Evolutionary conservation across 92 coral and sea anemone genomes (phyloP).

Genomic region (Umimayanthus kanabou): DNA sequence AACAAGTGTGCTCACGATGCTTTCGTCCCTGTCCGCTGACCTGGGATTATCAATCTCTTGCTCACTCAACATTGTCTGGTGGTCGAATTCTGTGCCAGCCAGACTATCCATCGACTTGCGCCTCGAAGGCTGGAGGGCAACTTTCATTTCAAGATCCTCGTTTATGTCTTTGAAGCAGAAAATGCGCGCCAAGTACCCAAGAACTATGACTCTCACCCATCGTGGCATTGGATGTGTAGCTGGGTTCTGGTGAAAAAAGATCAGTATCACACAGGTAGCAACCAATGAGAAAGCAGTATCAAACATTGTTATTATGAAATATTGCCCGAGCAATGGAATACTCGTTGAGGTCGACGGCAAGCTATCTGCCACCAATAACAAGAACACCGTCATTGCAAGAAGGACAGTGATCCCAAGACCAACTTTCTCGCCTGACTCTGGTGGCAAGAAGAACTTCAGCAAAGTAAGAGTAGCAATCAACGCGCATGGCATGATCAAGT

Average conservation of each 20-base stretch:
- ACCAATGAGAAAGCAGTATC: conserved; percentile 88
- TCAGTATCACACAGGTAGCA: conserved; percentile 81
- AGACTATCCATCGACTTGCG: conserved; percentile 61
- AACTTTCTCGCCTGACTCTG: conserved; percentile 93
- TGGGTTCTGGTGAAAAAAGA: conserved; percentile 87
- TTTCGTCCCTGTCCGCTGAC: conserved; percentile 31
- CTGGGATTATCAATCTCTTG: conserved; percentile 54
- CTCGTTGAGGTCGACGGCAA: conserved; percentile 89
- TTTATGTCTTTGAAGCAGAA: conserved; percentile 70
- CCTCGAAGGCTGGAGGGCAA: conserved; percentile 53
- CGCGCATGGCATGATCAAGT: conserved; percentile 92
- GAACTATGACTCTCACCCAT: conserved; percentile 84
- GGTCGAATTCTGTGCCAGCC: conserved; percentile 60
- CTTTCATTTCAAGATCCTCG: conserved; percentile 69
- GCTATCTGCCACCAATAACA: conserved; percentile 86
- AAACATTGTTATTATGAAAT: conserved; percentile 83
- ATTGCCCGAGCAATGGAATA: conserved; percentile 86
- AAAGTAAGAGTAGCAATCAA: conserved; percentile 78
- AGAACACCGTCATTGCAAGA: conserved; percentile 92
- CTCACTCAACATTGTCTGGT: conserved; percentile 42
- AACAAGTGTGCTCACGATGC: conserved; percentile 71
- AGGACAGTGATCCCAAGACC: conserved; percentile 95
- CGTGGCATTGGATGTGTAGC: conserved; percentile 89
- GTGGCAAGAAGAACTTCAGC: conserved; percentile 84
- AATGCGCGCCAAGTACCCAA: conserved; percentile 85